phyloP scores from a whole-genome alignment of 2,888 invertebrate genomes.

The Eumerus sabulonum region DNA sequence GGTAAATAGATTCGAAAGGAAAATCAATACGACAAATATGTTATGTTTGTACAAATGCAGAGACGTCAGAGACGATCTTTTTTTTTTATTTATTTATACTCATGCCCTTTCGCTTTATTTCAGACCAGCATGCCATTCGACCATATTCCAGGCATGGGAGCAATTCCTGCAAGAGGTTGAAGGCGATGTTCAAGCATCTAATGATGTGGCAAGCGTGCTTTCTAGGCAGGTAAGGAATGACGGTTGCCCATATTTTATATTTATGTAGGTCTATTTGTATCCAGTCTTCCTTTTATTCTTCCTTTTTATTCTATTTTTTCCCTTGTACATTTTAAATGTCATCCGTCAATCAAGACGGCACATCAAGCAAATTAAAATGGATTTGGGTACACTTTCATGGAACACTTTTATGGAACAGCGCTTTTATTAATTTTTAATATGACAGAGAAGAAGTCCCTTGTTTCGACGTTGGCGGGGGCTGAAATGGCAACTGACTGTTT shows the following conservation, averaged over 20 bases:
- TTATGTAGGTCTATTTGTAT: neutral
- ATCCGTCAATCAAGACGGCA: conserved; percentile 38
- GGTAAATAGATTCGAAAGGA: conserved; percentile 80
- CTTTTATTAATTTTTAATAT: no score
- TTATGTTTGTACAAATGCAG: conserved; percentile 21
- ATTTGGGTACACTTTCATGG: no score
- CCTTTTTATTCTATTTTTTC: conserved; percentile 29
- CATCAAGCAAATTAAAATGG: no score
- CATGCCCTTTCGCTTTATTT: conserved; percentile 5
- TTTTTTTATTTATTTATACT: conserved; percentile 38
- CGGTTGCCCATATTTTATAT: neutral
- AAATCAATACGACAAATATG: conserved; percentile 39
- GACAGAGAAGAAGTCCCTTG: no score
- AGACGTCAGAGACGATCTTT: no score
- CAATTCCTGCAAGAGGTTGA: conserved; percentile 93
- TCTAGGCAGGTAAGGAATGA: conserved; percentile 82
- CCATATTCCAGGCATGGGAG: conserved; percentile 94
- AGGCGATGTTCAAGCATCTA: conserved; percentile 91
- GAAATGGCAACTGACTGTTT: no score
- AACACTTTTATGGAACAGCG: no score
- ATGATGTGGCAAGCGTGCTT: conserved; percentile 90
- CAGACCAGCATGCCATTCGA: conserved; percentile 89
- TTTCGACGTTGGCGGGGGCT: no score
- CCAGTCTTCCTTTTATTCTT: conserved; percentile 5
- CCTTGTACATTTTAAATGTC: conserved; percentile 35